Evolutionary conservation across 2,888 invertebrate genomes (phyloP).

Genomic region (Diploptera punctata): DNA sequence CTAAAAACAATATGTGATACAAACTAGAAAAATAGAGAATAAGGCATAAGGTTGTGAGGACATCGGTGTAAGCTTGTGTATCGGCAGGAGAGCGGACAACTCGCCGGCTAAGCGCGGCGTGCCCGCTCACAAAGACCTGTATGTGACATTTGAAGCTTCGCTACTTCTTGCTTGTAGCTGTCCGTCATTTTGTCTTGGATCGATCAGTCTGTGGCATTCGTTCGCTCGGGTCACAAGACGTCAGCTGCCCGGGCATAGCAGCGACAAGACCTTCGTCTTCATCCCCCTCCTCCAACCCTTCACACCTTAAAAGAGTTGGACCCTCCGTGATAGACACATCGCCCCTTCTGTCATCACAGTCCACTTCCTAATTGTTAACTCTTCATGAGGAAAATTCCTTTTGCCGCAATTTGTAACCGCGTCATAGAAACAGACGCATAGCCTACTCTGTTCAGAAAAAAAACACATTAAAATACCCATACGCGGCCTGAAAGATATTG

Average conservation of each 20-base stretch:
- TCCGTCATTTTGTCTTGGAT: conserved; percentile 37
- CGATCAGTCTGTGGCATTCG: conserved; percentile 35
- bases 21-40: too few species aligned
- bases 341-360: background rate
- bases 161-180: background rate
- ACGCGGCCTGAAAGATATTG: too few species aligned
- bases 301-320: background rate
- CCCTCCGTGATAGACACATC: conserved; percentile 6
- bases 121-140: background rate
- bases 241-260: conserved; percentile 49
- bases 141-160: background rate
- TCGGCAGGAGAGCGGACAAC: conserved; percentile 12
- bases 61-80: too few species aligned
- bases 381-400: background rate
- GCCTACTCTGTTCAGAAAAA: too few species aligned
- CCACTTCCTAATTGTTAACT: background rate
- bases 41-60: too few species aligned
- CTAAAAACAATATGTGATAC: too few species aligned
- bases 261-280: background rate
- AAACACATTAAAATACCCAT: too few species aligned
- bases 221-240: conserved; percentile 56
- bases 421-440: too few species aligned
- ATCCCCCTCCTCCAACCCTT: background rate
- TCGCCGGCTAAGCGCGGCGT: background rate
- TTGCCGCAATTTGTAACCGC: background rate